Base-by-base conservation (phyloP, 2,888 invertebrate species). In the Sclerodermus sp. region DNA sequence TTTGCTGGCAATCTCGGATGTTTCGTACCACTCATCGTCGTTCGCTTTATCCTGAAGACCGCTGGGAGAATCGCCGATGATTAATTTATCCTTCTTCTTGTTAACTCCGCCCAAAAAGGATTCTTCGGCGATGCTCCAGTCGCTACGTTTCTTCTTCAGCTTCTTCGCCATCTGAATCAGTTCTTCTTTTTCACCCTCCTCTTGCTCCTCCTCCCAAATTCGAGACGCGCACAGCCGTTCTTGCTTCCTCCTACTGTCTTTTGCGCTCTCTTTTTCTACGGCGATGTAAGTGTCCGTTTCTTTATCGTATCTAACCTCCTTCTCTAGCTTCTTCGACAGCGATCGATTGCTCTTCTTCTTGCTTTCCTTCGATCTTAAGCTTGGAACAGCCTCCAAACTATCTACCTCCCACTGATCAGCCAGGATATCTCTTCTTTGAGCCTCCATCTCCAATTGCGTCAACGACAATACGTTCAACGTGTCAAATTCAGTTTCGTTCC, bases 391-490 rank as follows among this genome's bases (percentile, higher is more conserved):
- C 43, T 77, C 77, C 31, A 76, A 58, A 46, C 77, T 77, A 32
- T 77, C 77, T 0, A 77, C 74, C 52, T 78, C 77, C 77, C 77
- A 78, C 10, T 77, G 77, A 14, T 77, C 73, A 0, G 68, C 65
- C 5, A 73, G 54, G 1, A 68, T 49, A 9, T 70, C 67, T 10
- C 57, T 58, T 37, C 62, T 67, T 2, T 53, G 54, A 0, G 64
- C 71, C 40, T 68, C 69, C 14, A 64, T 64, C 17, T 76, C 73
- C 1, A 77, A 62, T 39, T 77, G 75, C 10, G 71, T 74, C 23
- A 77, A 51, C 0, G 76, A 72, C 0, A 68, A 67, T 2, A 77
- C 72, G 37, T 74, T 71, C 8, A 75, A 52, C 0, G 67, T 67
- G 39, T 76, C 74, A 39, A 74, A 76, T 41, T 77, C 76, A 1